These are phyloP conservation scores for Formica exsecta DNA, from an alignment of 1,140 invertebrate genomes.

Conservation along the genomic window DNA sequence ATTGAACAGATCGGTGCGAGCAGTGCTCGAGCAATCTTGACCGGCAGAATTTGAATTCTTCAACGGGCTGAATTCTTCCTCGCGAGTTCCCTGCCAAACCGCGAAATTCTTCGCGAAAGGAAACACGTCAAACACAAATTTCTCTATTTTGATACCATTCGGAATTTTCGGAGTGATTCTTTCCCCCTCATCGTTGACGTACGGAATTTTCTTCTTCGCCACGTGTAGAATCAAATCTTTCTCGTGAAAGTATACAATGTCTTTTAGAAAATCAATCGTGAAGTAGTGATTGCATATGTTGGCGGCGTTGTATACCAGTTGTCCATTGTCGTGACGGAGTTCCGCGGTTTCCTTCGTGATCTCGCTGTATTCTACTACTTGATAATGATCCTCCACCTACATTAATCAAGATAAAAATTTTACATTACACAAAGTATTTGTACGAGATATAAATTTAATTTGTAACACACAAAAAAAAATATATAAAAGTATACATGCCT, in stretches of 20 bases:
- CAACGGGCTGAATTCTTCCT: slow-evolving; percentile 98
- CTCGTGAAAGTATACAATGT: slow-evolving; percentile 89
- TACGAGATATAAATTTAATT: neutral
- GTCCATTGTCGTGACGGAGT: slow-evolving; percentile 91
- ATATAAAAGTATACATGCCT: slow-evolving; percentile 85
- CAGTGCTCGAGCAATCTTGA: slow-evolving; percentile 96
- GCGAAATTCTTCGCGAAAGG: slow-evolving; percentile 96
- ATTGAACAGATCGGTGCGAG: slow-evolving; percentile 91
- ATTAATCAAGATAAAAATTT: neutral
- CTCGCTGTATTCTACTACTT: slow-evolving; percentile 99
- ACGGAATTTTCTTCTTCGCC: slow-evolving; percentile 99
- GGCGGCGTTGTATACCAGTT: slow-evolving; percentile 96
- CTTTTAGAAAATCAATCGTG: slow-evolving; percentile 93
- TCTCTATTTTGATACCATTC: slow-evolving; percentile 99
- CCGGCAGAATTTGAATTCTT: slow-evolving; percentile 96
- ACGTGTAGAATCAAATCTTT: slow-evolving; percentile 95
- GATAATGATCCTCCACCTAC: slow-evolving; percentile 93
- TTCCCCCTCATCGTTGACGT: slow-evolving; percentile 91
- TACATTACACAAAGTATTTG: neutral
- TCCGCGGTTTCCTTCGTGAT: slow-evolving; percentile 95
- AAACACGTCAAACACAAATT: slow-evolving; percentile 99
- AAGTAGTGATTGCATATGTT: slow-evolving; percentile 99
- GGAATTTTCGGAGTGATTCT: slow-evolving; percentile 92
- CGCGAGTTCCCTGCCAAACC: slow-evolving; percentile 96
- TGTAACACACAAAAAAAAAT: neutral